These are phyloP conservation scores for Drosophila tripunctata DNA, from an alignment of 2,888 invertebrate species.

Conservation along the genomic window DNA sequence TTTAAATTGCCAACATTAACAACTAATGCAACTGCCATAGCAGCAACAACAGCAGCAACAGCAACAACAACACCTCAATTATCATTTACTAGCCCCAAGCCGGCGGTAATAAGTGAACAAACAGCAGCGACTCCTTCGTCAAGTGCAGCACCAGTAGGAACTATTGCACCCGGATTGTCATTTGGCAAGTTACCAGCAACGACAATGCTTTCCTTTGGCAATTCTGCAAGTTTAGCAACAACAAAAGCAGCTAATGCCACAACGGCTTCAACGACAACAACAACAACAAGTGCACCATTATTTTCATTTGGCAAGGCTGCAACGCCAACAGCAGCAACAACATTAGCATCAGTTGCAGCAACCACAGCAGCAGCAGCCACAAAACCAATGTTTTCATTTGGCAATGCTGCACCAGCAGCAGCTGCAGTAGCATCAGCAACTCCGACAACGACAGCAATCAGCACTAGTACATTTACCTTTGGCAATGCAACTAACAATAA, in stretches of 20 bases:
- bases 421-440: background rate
- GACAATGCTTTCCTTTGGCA: conserved; percentile 9
- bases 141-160: background rate
- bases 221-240: background rate
- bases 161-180: conserved; percentile 4
- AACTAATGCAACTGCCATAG: background rate
- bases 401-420: conserved; percentile 10
- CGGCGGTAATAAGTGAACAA: background rate
- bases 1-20: conserved; percentile 17
- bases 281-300: background rate
- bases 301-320: conserved; percentile 22
- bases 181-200: conserved; percentile 4
- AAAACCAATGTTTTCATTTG: conserved; percentile 30
- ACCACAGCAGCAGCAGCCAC: conserved; percentile 10
- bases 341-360: background rate
- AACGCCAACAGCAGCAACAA: background rate
- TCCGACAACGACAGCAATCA: background rate
- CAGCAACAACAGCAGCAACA: background rate
- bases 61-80: background rate
- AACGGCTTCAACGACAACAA: background rate
- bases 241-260: background rate
- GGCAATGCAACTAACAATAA: conserved; percentile 6
- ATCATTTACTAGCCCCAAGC: conserved; percentile 9
- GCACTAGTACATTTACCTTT: conserved; percentile 30
- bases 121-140: background rate